Percentiles rank a stretch among this genome's conserved stretches.
Conservation (phyloP, 1,140 invertebrate genomes). For the Campoletis sonorensis region DNA sequence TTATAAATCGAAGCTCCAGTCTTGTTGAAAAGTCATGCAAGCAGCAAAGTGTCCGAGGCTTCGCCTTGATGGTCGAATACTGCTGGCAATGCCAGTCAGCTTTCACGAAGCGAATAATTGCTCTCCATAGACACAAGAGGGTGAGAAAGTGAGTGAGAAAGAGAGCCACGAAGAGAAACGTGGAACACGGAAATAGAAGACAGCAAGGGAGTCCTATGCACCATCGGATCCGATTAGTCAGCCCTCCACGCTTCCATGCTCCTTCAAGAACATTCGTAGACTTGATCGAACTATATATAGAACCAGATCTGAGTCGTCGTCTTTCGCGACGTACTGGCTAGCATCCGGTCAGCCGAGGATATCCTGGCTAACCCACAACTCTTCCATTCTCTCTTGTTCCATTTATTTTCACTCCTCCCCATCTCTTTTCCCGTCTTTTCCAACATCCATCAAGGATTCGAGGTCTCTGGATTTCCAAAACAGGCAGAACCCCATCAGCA, state of each 20-base stretch:
- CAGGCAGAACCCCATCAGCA: neutral
- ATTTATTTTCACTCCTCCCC: neutral
- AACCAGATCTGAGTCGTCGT: neutral
- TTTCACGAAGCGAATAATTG: slow-evolving; percentile 40
- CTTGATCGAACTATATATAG: neutral
- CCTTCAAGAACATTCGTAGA: neutral
- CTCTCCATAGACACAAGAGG: slow-evolving; percentile 11
- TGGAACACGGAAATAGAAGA: neutral
- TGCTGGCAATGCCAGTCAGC: slow-evolving; percentile 35
- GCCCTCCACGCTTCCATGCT: neutral
- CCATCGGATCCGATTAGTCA: neutral
- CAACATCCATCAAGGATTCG: neutral
- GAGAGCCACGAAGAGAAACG: neutral
- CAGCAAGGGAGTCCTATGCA: neutral
- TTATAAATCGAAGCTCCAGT: neutral
- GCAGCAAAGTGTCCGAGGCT: slow-evolving; percentile 37
- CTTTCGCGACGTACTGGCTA: neutral
- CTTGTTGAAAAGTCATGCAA: neutral
- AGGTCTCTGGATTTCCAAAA: neutral
- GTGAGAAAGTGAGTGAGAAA: neutral
- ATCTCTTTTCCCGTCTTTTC: neutral
- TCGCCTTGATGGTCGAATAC: slow-evolving; percentile 6
- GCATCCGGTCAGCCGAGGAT: neutral
- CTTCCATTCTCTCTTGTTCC: neutral
- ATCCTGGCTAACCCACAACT: neutral